Base-by-base conservation (phyloP, 2,888 invertebrate genomes). In the Brachyptera risi region DNA sequence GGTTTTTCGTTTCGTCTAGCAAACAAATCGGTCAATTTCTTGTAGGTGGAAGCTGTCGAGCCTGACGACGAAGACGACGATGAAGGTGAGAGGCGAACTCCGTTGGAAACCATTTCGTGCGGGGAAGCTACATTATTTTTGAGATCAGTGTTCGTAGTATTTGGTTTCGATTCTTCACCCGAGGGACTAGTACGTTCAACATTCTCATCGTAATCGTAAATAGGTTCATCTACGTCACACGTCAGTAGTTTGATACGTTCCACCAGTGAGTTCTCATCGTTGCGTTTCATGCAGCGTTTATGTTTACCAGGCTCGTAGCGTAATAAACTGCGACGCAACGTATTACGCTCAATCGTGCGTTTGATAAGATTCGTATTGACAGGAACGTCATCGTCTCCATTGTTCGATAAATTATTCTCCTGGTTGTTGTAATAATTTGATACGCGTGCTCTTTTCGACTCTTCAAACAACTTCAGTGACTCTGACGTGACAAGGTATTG, bases 231-330 rank as follows among this genome's bases (percentile, higher is more conserved):
- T 38, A 90, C 86, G 72, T 92, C 89, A 71, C 92, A 92, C 1
- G 93, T 94, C 54, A 94, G 77, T 71, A 89, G 87, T 50, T 90
- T 86, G 66, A 94, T 91, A 64, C 92, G 83, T 71, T 94, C 94
- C 60, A 92, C 90, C 38, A 94, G 77, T 0, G 92, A 90, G 58
- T 90, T 86, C 67, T 90, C 90, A 5, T 67, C 68, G 13, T 62
- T 60, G 37, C 47, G 61, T 72, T 85, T 80, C 66, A 17, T 76
- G 75, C 59, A 75, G 73, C 56, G 76, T 70, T 68, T 77, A 77
- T 71, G 79, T 79, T 63, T 78, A 64, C 78, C 73, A 24, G 78
- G 78, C 68, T 83, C 85, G 72, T 83, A 89, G 67, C 88, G 84
- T 66, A 91, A 84, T 57, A 91, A 78, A 13, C 90, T 92, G 65